Base-by-base conservation (phyloP, 2,888 invertebrate genomes). In the Microplitis manilae region DNA sequence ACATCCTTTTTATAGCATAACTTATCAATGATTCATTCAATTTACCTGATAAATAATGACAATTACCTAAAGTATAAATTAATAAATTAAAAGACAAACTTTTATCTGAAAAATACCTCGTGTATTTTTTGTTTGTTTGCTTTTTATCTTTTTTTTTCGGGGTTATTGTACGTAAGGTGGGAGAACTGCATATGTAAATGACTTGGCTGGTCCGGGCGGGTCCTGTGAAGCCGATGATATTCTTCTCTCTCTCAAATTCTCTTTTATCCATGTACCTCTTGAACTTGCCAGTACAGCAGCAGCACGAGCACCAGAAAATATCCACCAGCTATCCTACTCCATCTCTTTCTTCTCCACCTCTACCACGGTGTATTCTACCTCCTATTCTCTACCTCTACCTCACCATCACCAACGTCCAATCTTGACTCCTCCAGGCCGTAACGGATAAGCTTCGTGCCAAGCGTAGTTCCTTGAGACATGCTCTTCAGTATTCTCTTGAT, bases 401-500 rank as follows among this genome's bases (percentile, higher is more conserved):
- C 84, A 81, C 84, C 81, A 81, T 81, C 82, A 82, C 82, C 59
- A 72, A 41, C 69, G 50, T 68, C 73, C 75, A 75, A 60, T 77
- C 80, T 82, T 77, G 83, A 78, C 81, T 85, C 82, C 84, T 84
- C 81, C 82, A 79, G 79, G 80, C 79, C 79, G 85, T 85, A 86
- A 84, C 85, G 85, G 85, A 86, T 83, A 85, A 85, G 83, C 86
- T 84, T 84, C 83, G 79, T 78, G 73, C 81, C 79, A 77, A 80
- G 78, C 78, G 74, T 80, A 79, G 80, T 81, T 82, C 79, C 82
- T 77, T 72, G 64, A 38, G 62, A 40, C 77, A 73, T 73, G 72
- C 70, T 62, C 75, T 76, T 77, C 79, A 82, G 80, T 81, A 75
- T 75, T 77, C 75, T 79, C 76, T 78, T 76, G 80, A 79, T 77